phyloP scores from a whole-genome alignment of 2,888 invertebrate species.

The Agrilus cyanescens region DNA sequence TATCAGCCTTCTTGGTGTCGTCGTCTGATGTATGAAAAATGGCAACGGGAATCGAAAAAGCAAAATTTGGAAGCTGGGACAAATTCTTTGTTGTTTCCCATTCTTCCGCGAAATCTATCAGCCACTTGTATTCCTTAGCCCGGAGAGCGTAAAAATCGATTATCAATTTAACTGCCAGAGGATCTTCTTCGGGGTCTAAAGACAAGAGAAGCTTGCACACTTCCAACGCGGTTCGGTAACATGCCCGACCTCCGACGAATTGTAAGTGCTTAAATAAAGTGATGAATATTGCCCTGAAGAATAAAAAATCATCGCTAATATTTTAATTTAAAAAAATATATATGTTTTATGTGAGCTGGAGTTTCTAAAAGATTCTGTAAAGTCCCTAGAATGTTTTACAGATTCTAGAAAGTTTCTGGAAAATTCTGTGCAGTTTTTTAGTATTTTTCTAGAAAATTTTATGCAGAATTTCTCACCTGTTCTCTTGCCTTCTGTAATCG shows the following conservation, averaged over 20 bases:
- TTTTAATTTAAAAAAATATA: too few species aligned
- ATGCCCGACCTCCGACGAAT: conserved; percentile 67
- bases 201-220: conserved; percentile 72
- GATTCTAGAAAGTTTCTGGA: background rate
- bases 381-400: too few species aligned
- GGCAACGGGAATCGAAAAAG: conserved; percentile 68
- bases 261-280: conserved; percentile 70
- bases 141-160: conserved; percentile 76
- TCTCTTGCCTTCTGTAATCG: conserved; percentile 70
- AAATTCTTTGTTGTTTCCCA: conserved; percentile 55
- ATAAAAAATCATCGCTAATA: background rate
- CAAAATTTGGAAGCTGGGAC: conserved; percentile 76
- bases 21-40: conserved; percentile 46
- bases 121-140: conserved; percentile 60
- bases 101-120: conserved; percentile 38
- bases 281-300: conserved; percentile 58
- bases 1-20: conserved; percentile 41
- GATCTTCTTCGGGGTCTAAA: conserved; percentile 64
- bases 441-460: background rate
- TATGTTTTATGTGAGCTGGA: too few species aligned
- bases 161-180: conserved; percentile 61
- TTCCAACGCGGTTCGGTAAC: conserved; percentile 78
- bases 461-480: conserved; percentile 42
- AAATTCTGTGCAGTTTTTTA: background rate
- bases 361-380: too few species aligned